Evolutionary conservation across 2,797 vertebrate species (phyloP).

Genomic region (Threskiornis aethiopicus): DNA sequence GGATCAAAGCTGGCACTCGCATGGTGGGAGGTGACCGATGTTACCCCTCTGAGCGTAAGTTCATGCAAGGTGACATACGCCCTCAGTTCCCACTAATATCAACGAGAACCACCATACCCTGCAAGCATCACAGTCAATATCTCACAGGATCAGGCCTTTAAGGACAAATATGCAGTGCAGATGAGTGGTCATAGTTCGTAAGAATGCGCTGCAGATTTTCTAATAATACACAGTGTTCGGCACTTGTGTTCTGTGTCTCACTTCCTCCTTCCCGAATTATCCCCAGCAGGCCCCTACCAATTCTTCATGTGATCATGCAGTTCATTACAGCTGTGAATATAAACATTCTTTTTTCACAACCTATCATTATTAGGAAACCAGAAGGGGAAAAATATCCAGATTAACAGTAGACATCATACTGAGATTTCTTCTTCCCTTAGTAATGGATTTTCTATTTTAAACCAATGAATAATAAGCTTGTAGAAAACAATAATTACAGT

Average conservation of each 20-base stretch:
- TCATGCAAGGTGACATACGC: not conserved
- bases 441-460: not conserved
- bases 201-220: not conserved
- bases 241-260: not conserved
- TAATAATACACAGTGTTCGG: not conserved
- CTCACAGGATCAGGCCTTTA: not conserved
- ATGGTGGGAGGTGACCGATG: not conserved
- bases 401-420: not conserved
- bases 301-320: not conserved
- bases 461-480: not conserved
- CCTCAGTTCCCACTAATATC: not conserved
- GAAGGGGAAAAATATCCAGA: not conserved
- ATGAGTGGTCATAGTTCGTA: not conserved
- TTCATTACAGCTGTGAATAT: constrained; percentile 10
- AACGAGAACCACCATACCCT: not conserved
- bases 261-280: not conserved
- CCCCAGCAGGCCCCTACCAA: not conserved
- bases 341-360: not conserved
- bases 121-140: not conserved
- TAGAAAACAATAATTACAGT: constrained; percentile 5
- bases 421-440: not conserved
- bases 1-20: not conserved
- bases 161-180: not conserved
- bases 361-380: not conserved
- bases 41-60: not conserved